Evolutionary conservation across 2,888 invertebrate species (phyloP).

Genomic region (Drosophila pseudotakahashii): DNA sequence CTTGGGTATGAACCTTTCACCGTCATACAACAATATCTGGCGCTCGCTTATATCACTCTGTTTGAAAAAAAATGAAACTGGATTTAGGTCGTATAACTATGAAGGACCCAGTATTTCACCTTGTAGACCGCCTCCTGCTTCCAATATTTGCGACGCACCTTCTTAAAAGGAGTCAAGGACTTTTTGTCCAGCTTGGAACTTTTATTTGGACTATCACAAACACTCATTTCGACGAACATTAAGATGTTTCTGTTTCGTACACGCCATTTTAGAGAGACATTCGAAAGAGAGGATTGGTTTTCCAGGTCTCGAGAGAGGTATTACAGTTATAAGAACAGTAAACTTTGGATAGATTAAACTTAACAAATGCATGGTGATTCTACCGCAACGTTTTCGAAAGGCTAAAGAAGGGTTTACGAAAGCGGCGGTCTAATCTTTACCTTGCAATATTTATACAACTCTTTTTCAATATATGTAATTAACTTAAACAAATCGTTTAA

Average conservation of each 20-base stretch:
- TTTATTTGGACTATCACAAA: constrained; percentile 53
- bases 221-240: constrained; percentile 54
- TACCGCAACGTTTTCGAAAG: too few species aligned
- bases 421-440: too few species aligned
- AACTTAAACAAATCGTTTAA: background rate
- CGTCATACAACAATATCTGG: constrained; percentile 39
- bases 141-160: constrained; percentile 56
- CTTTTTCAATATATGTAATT: too few species aligned
- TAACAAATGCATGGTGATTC: too few species aligned
- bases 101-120: constrained; percentile 16
- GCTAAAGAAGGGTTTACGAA: too few species aligned
- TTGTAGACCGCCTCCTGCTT: constrained; percentile 55
- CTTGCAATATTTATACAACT: too few species aligned
- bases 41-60: constrained; percentile 33
- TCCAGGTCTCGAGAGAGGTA: constrained; percentile 1
- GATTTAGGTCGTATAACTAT: background rate
- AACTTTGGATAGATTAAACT: background rate
- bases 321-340: constrained; percentile 24
- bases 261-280: constrained; percentile 22
- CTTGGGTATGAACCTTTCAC: constrained; percentile 83
- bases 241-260: constrained; percentile 1
- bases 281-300: background rate
- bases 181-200: constrained; percentile 41
- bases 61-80: background rate
- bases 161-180: constrained; percentile 46